Conservation (phyloP, 2,888 invertebrate species). For the Ecliptopera silaceata region DNA sequence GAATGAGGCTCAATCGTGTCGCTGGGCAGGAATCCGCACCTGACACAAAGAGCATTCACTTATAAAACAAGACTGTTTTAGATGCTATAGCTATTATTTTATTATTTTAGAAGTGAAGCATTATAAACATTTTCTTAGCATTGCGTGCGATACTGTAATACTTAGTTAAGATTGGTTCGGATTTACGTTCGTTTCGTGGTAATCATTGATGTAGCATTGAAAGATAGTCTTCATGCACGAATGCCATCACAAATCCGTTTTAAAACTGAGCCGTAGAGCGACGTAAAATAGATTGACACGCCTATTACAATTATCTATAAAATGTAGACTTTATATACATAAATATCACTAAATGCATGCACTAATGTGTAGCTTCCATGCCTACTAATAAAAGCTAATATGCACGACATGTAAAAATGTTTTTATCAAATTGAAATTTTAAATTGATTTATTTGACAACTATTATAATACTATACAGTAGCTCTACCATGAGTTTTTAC, state of each 20-base stretch:
- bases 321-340: background rate
- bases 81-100: slow-evolving; percentile 2
- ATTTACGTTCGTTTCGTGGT: slow-evolving; percentile 7
- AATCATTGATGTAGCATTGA: slow-evolving; percentile 2
- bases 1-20: slow-evolving; percentile 80
- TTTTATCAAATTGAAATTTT: background rate
- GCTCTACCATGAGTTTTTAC: too few species aligned
- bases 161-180: slow-evolving; percentile 2
- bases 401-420: background rate
- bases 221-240: slow-evolving; percentile 5
- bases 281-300: background rate
- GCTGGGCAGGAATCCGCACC: slow-evolving; percentile 80
- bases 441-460: background rate
- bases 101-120: slow-evolving; percentile 2
- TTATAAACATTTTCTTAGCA: slow-evolving; percentile 4
- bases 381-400: background rate
- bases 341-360: background rate
- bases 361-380: background rate
- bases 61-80: slow-evolving; percentile 20
- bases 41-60: slow-evolving; percentile 68
- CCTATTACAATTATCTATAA: background rate
- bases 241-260: background rate
- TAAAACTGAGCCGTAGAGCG: background rate
- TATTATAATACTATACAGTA: too few species aligned
- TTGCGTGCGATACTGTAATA: slow-evolving; percentile 18